Evolutionary conservation across 2,888 invertebrate species (phyloP), one percentile per base, ranked within the genome.

Genomic region (Diarsia dahlii): DNA sequence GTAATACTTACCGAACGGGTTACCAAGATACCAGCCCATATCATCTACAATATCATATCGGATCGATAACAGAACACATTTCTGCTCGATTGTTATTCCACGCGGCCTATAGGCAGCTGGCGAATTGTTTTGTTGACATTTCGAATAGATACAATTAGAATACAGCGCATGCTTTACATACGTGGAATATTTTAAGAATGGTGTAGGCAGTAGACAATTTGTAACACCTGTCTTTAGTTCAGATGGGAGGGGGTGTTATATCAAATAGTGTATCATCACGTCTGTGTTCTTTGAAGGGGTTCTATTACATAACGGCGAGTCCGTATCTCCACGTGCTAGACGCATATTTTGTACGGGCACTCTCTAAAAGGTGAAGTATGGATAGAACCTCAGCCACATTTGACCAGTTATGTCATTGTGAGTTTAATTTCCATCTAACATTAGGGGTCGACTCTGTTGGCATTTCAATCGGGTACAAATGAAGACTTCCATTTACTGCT

Each of bases 111-210:
- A 72, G 71, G 64, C 78, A 72, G 71, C 69, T 74, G 73, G 72
- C 23, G 50, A 68, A 73, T 83, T 82, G 74, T 87, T 74, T 78
- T 80, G 73, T 75, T 76, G 82, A 78, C 83, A 83, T 83, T 83
- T 82, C 48, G 45, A 34, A 64, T 45, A 54, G 52, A 75, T 85
- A 71, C 28, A 69, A 73, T 85, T 82, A 85, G 71, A 86, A 83
- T 83, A 83, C 68, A 48, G 46, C 52, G 66, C 54, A 71, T 63
- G 74, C 23, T 67, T 66, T 77, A 62, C 52, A 84, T 81, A 67
- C 70, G 62, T 71, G 78, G 83, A 77, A 85, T 82, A 74, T 82
- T 63, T 78, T 64, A 20, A 71, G 76, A 64, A 71, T 62, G 66
- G 68, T 68, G 71, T 63, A 54, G 54, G 2, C 46, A 5, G 60